Percentiles rank a stretch among this genome's conserved stretches.
Evolutionary conservation across 1,140 invertebrate species (phyloP).

Genomic region (Calosoma granatense): DNA sequence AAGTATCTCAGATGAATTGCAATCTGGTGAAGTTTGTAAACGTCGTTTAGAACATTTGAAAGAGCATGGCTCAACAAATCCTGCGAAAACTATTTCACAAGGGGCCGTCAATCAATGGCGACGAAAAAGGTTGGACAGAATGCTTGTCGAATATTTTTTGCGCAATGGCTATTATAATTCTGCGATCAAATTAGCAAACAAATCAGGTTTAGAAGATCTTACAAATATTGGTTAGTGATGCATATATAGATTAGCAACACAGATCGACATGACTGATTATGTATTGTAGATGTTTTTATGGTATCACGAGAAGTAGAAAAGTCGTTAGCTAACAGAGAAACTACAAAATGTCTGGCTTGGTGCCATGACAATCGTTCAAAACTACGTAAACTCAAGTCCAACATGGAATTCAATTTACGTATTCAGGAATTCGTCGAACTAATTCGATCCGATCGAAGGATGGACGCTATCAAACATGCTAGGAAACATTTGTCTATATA

Average conservation of each 20-base stretch:
- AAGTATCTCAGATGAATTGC: conserved; percentile 81
- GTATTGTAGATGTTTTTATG: conserved; percentile 69
- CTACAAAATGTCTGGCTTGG: conserved; percentile 86
- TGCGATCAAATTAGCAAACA: conserved; percentile 74
- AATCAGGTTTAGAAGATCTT: conserved; percentile 73
- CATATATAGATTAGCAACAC: conserved; percentile 9
- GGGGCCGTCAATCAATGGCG: conserved; percentile 71
- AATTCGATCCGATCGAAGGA: conserved; percentile 69
- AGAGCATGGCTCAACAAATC: conserved; percentile 50
- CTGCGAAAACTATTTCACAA: conserved; percentile 30
- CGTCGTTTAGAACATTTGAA: conserved; percentile 88
- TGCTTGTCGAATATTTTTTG: conserved; percentile 95
- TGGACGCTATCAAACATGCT: conserved; percentile 90
- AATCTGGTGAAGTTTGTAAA: conserved; percentile 77
- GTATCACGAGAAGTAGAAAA: conserved; percentile 81
- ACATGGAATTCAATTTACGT: conserved; percentile 84
- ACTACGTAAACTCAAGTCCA: conserved; percentile 82
- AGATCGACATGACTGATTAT: no score
- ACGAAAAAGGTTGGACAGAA: conserved; percentile 78
- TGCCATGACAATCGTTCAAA: conserved; percentile 97
- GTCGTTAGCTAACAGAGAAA: conserved; percentile 69
- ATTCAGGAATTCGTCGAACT: conserved; percentile 91
- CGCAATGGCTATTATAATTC: conserved; percentile 91
- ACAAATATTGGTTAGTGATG: conserved; percentile 79
- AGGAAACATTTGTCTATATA: conserved; percentile 83